Evolutionary conservation across 1,140 invertebrate genomes (phyloP).

Genomic region (Magallana ariakensis): DNA sequence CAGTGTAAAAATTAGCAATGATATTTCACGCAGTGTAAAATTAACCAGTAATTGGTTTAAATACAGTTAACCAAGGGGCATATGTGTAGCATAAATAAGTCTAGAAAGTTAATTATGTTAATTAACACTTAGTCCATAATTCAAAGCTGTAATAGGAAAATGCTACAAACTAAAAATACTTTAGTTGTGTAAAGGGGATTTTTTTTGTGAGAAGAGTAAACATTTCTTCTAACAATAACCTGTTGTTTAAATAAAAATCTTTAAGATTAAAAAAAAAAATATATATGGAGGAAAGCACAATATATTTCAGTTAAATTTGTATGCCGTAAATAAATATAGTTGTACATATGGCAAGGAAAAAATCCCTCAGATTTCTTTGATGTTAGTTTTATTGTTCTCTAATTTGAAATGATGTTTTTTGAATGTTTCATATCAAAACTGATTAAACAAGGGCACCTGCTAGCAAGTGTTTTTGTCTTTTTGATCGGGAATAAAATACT

Average conservation of each 20-base stretch:
- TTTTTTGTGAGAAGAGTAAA: background rate
- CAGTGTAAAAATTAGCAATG: too few species aligned
- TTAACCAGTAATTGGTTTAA: too few species aligned
- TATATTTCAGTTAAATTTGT: background rate
- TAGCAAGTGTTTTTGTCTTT: constrained; percentile 9
- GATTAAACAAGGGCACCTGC: constrained; percentile 29
- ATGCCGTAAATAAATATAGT: background rate
- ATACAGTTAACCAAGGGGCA: too few species aligned
- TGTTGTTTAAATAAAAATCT: too few species aligned
- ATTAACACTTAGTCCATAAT: too few species aligned
- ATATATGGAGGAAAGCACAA: too few species aligned
- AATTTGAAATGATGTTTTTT: constrained; percentile 20
- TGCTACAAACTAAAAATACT: background rate
- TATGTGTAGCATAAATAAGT: too few species aligned
- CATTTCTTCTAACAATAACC: too few species aligned
- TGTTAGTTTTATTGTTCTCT: constrained; percentile 7
- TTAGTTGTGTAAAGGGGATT: background rate
- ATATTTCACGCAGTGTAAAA: too few species aligned
- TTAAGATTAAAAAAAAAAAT: too few species aligned
- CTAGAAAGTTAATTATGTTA: too few species aligned
- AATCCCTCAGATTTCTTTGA: background rate
- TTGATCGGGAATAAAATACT: constrained; percentile 31
- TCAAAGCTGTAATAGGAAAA: too few species aligned
- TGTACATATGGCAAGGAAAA: constrained; percentile 6
- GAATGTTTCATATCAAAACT: constrained; percentile 36